Percentiles rank a stretch among this genome's conserved stretches.
These are phyloP conservation scores for Chaunax sp. DNA, from an alignment of 2,797 vertebrate species.

Conservation along the genomic window DNA sequence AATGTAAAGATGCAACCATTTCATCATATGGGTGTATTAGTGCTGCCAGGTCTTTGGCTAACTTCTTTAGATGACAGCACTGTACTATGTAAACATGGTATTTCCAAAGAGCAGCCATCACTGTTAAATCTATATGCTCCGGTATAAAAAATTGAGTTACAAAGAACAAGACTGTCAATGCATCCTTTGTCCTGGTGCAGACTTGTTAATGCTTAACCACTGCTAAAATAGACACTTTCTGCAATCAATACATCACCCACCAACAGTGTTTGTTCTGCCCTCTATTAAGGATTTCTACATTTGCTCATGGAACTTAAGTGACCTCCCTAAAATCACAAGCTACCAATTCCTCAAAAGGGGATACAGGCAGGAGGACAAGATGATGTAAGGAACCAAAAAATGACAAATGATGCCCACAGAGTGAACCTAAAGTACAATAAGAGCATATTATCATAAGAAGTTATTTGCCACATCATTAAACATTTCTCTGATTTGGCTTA, in stretches of 20 bases:
- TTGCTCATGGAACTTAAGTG: slow-evolving; percentile 57
- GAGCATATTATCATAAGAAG: not conserved
- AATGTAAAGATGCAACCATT: slow-evolving; percentile 16
- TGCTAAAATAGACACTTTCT: slow-evolving; percentile 63
- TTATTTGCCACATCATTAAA: not conserved
- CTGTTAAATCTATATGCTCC: slow-evolving; percentile 44
- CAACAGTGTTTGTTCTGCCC: slow-evolving; percentile 45
- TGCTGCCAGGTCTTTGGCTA: slow-evolving; percentile 34
- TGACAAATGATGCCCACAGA: not conserved
- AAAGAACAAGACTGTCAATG: slow-evolving; percentile 40
- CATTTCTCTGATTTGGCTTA: not conserved
- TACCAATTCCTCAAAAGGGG: slow-evolving; percentile 57
- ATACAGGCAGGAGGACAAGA: slow-evolving; percentile 33
- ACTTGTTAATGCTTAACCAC: slow-evolving; percentile 74
- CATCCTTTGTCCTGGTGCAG: slow-evolving; percentile 59
- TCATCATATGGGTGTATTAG: slow-evolving; percentile 17
- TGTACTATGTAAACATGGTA: slow-evolving; percentile 35
- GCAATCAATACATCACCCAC: slow-evolving; percentile 59
- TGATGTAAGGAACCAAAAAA: slow-evolving; percentile 15
- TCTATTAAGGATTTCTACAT: slow-evolving; percentile 42
- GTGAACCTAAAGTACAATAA: not conserved
- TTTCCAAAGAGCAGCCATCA: slow-evolving; percentile 44
- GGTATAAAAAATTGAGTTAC: slow-evolving; percentile 35
- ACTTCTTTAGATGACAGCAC: slow-evolving; percentile 18
- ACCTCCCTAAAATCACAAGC: slow-evolving; percentile 58